Evolutionary conservation across 1,140 invertebrate species (phyloP).

Genomic region (Diorhabda elongata): DNA sequence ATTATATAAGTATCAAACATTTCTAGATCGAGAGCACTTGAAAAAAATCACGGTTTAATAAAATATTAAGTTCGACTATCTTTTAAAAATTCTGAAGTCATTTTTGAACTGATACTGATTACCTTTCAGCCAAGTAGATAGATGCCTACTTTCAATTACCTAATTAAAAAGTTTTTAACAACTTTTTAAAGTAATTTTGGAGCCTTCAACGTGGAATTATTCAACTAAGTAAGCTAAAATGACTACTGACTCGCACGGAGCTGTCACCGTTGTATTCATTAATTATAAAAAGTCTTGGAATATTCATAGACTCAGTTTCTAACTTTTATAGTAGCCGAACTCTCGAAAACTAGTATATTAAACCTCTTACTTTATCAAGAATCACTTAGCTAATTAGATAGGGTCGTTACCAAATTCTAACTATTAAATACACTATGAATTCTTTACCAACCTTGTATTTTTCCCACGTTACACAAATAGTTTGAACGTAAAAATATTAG

Average conservation of each 20-base stretch:
- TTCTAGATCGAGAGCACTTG: too few relatives aligned
- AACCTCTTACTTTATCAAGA: too few relatives aligned
- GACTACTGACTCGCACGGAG: constrained; percentile 10
- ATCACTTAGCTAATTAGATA: too few relatives aligned
- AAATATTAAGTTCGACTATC: neutral
- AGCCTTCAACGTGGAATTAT: constrained; percentile 21
- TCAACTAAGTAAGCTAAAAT: constrained; percentile 18
- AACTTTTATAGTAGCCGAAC: neutral
- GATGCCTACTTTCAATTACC: constrained; percentile 21
- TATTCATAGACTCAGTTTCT: constrained; percentile 13
- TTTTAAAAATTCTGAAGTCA: neutral
- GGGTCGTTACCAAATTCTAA: too few relatives aligned
- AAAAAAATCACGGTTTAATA: neutral
- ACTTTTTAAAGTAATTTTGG: constrained; percentile 24
- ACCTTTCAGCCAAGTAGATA: constrained; percentile 14
- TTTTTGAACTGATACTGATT: constrained; percentile 1
- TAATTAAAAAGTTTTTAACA: constrained; percentile 30
- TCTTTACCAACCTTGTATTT: too few relatives aligned
- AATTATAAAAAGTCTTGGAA: constrained; percentile 8
- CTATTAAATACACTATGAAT: too few relatives aligned
- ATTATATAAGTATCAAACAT: too few relatives aligned
- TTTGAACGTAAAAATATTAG: too few relatives aligned
- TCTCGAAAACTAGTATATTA: too few relatives aligned
- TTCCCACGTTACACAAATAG: too few relatives aligned
- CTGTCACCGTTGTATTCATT: constrained; percentile 11